phyloP scores from a whole-genome alignment of 2,888 invertebrate genomes.

The Pristionchus exspectatus region DNA sequence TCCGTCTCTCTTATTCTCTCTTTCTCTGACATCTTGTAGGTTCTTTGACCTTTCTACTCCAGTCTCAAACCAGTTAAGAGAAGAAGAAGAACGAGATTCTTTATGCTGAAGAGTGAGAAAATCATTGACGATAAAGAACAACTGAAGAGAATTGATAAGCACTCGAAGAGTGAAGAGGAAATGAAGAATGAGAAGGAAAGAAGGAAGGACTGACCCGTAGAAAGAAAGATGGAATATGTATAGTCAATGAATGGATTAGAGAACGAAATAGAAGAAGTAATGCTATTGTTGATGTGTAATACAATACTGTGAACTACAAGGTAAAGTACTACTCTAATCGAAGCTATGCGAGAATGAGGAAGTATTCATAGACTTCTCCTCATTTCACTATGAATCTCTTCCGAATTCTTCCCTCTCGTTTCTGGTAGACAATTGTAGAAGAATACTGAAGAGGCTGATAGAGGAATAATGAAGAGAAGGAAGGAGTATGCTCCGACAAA shows the following conservation, averaged over 20 bases:
- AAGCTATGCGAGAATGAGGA: conserved; percentile 10
- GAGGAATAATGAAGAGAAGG: conserved; percentile 70
- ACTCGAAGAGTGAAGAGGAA: background rate
- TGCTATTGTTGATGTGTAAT: conserved; percentile 10
- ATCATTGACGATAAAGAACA: background rate
- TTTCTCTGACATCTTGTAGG: background rate
- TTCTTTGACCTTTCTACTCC: conserved; percentile 18
- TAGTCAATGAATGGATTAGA: conserved; percentile 1
- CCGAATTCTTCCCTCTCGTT: conserved; percentile 61
- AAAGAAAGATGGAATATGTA: background rate
- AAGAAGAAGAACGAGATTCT: conserved; percentile 44
- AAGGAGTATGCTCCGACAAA: conserved; percentile 66
- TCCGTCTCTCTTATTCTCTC: background rate
- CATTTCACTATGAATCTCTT: conserved; percentile 57
- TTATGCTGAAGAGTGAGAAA: background rate
- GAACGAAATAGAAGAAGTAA: conserved; percentile 1
- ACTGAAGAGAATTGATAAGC: background rate
- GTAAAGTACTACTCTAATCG: background rate
- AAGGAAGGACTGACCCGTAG: background rate
- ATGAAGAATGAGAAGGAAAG: background rate
- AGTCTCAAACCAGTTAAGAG: conserved; percentile 34
- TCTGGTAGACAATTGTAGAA: conserved; percentile 65
- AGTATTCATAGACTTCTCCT: conserved; percentile 44
- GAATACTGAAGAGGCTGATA: conserved; percentile 64
- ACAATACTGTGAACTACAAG: background rate